Evolutionary conservation across 2,888 invertebrate genomes (phyloP).

Genomic region (Philaethria dido): DNA sequence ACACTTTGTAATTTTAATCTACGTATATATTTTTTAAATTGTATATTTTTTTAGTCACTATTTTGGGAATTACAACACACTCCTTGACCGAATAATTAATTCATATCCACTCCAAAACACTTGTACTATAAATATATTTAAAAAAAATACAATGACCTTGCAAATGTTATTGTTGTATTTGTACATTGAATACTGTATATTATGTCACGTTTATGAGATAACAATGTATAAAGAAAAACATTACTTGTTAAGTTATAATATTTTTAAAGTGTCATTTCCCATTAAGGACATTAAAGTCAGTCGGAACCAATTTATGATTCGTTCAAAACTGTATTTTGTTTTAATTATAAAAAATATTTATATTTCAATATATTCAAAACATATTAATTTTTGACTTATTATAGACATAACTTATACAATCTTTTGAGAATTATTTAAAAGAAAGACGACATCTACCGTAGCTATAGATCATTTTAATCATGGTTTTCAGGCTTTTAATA

Average conservation of each 20-base stretch:
- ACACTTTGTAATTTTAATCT: not conserved
- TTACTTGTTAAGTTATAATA: not conserved
- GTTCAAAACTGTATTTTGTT: too few relatives aligned
- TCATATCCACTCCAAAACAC: slow-evolving; percentile 39
- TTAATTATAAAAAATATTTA: too few relatives aligned
- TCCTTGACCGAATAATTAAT: slow-evolving; percentile 58
- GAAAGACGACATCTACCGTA: too few relatives aligned
- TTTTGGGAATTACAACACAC: slow-evolving; percentile 48
- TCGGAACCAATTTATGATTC: not conserved
- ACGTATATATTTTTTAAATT: not conserved
- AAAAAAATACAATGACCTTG: slow-evolving; percentile 58
- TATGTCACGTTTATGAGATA: slow-evolving; percentile 21
- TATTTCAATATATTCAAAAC: too few relatives aligned
- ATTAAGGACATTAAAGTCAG: not conserved
- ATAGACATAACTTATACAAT: too few relatives aligned
- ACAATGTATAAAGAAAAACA: slow-evolving; percentile 10
- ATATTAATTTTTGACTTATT: too few relatives aligned
- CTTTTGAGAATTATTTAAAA: not conserved
- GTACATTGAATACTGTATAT: slow-evolving; percentile 20
- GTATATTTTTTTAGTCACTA: not conserved
- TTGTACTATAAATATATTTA: too few relatives aligned
- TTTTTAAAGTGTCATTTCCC: not conserved
- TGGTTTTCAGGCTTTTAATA: too few relatives aligned
- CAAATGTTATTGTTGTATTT: slow-evolving; percentile 46
- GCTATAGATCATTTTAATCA: too few relatives aligned